Evolutionary conservation across 1,140 invertebrate genomes (phyloP), one percentile per base, ranked within the genome.

Genomic region (Dryas iulia): DNA sequence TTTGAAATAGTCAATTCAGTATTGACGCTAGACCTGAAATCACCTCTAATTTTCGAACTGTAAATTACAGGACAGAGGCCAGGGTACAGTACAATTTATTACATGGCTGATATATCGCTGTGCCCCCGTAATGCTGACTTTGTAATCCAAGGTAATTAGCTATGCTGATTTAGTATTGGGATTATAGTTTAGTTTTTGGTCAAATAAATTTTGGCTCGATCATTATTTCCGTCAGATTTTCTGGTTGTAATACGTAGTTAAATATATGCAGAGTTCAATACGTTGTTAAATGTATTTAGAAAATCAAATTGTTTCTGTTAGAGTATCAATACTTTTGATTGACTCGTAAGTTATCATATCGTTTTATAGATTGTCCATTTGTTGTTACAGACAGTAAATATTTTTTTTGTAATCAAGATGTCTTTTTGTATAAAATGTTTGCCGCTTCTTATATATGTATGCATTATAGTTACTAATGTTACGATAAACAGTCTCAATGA

Each of bases 81-180:
- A n/a, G 63, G 57, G 66, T 67, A 26, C 35, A 60, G 58, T 65
- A 71, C 71, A 71, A 71, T 67, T 76, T 73, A 78, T 73, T 66
- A 66, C 59, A 69, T 47, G 56, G 60, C 70, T 72, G 73, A 72
- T 70, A 67, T 66, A 72, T 70, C 21, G 67, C 23, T 56, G 39
- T 58, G 33, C 26, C 56, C 53, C 58, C 35, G 53, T 61, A 65
- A 72, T 67, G 71, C 57, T 66, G 60, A 76, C 67, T 76, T 72
- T 67, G 70, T 72, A 72, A 76, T 69, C 59, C 66, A 21, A 54
- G 39, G 60, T 72, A 66, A 75, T 72, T 76, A 76, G 60, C 28
- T 60, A 65, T 70, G 70, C 63, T 69, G 56, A 69, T 69, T 62
- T 72, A 68, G 14, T 63, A 39, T 33, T 1, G 11, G 52, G 28